Evolutionary conservation across 2,888 invertebrate genomes (phyloP), one percentile per base, ranked within the genome.

Genomic region (Cataglyphis livida): DNA sequence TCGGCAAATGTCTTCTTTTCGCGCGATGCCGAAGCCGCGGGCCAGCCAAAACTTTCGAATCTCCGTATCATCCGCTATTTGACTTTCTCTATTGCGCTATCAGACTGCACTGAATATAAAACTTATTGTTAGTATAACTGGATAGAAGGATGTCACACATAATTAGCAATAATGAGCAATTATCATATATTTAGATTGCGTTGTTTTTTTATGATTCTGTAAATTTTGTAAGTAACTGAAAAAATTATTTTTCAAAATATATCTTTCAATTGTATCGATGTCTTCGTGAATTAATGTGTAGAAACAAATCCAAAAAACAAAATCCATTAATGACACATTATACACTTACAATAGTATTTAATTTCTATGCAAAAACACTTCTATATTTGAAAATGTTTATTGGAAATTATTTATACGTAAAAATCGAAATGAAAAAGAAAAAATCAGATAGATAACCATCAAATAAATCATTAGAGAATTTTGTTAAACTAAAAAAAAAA

Each of bases 1-100:
- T 89, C 87, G 82, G 62, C 85, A 79, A 70, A 86, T 86, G 83
- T 86, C 83, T 83, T 82, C 82, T 76, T 83, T 83, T 74, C 86
- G 64, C 71, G 59, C 70, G 73, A 71, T 21, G 25, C 25, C 25
- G 51, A 18, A 64, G 65, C 75, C 66, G 64, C 38, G 38, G 38
- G 35, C 64, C 25, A 28, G 64, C 28, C 15, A 38, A 61, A 85
- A 85, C 87, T 88, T 87, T 84, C 81, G 70, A 81, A 85, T 85
- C 87, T 84, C 57, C 84, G 85, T 84, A 85, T 85, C 84, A 82
- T 62, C 15, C 41, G 70, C 25, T 78, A 78, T 81, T 87, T 81
- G 70, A 85, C 85, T 85, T 88, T 85, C 81, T 35, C 21, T 44
- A 51, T 51, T 51, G n/a, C 51, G 41, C 5, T 51, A 51, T 75